Conservation (phyloP, 2,888 invertebrate genomes). For the Cataglyphis rosenhaueri region DNA sequence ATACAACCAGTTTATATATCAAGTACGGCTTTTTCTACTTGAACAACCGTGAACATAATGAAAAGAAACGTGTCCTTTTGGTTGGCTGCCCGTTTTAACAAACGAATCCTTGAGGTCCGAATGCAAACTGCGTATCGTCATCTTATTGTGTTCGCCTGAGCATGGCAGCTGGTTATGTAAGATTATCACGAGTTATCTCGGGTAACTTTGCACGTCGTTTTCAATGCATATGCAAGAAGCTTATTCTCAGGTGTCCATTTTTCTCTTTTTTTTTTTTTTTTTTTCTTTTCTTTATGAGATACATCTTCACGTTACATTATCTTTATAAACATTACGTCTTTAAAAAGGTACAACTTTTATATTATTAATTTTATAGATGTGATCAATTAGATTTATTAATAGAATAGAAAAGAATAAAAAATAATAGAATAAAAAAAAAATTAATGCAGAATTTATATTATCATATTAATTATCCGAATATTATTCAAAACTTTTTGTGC, state of each 20-base stretch:
- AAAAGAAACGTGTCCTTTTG: slow-evolving; percentile 63
- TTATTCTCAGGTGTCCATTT: background rate
- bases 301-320: background rate
- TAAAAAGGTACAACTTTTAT: background rate
- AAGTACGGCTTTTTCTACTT: slow-evolving; percentile 48
- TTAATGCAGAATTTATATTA: background rate
- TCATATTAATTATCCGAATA: background rate
- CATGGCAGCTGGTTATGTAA: slow-evolving; percentile 73
- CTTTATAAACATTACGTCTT: too few species aligned
- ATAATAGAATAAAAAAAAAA: background rate
- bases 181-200: slow-evolving; percentile 65
- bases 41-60: slow-evolving; percentile 37
- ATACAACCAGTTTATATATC: background rate
- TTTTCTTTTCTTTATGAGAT: background rate
- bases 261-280: background rate
- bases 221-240: background rate
- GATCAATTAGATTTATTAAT: background rate
- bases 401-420: background rate
- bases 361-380: background rate
- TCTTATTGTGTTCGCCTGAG: slow-evolving; percentile 74
- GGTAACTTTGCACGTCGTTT: slow-evolving; percentile 46
- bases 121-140: slow-evolving; percentile 69
- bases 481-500: background rate
- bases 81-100: slow-evolving; percentile 51
- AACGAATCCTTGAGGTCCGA: slow-evolving; percentile 70